Base-by-base conservation (phyloP, 1,140 invertebrate species). In the Caerostris darwini region DNA sequence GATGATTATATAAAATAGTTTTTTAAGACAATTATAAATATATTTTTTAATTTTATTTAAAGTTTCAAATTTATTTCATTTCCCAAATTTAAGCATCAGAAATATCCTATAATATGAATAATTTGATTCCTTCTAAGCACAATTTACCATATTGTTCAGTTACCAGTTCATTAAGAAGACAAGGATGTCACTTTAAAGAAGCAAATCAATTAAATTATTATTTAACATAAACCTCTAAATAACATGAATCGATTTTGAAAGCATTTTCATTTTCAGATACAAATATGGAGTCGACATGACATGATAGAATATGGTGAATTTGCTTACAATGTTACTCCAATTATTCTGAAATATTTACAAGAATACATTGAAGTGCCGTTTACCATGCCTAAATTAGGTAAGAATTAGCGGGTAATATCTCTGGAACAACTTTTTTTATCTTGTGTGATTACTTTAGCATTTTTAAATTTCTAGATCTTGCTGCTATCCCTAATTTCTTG, bases 401-500 rank as follows among this genome's bases (percentile, higher is more conserved):
- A 56, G 71, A 86, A 67, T 92, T 34, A 53, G 12, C 19, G 6
- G 1, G 19, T 59, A 59, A 59, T 19, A 81, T 12, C 94, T 94
- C 77, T 57, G 59, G 56, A 56, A 86, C 56, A 57, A 6, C 12
- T 14, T 71, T 77, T 19, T 69, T 59, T 19, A 53, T 71, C 7
- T 12, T 3, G 57, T 77, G 3, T 3, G 7, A 6, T 57, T 90
- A 5, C 7, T 71, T 56, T 7, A 50, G 17, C 4, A 54, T 71
- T 56, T 14, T 77, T n/a, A 19, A 58, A 57, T 59, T 85, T 88
- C 14, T 14, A 94, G 99, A 99, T 96, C 96, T 99, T 95, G 97
- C 99, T 83, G 98, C 98, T 1, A 97, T 99, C 86, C 98, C 98
- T 1, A 98, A 99, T 95, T 99, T 99, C 95, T 97, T 97, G 3